Evolutionary conservation across 2,888 invertebrate species (phyloP).

Genomic region (Latrodectus elegans): DNA sequence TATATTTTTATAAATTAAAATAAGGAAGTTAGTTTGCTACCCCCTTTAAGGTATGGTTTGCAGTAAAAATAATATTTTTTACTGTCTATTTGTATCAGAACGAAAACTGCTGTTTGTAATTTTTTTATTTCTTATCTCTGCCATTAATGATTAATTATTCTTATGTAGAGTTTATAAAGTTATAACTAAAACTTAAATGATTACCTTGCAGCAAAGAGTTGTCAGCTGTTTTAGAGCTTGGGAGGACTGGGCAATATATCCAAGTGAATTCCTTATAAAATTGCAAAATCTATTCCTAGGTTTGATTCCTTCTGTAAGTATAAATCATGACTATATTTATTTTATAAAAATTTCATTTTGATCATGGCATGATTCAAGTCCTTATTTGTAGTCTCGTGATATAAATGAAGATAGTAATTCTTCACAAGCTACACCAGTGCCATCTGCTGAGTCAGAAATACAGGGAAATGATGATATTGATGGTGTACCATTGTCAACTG

Average conservation of each 20-base stretch:
- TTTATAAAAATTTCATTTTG: background rate
- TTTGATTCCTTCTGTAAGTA: slow-evolving; percentile 74
- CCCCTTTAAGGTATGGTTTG: too few relatives aligned
- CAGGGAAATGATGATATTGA: slow-evolving; percentile 72
- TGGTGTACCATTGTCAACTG: slow-evolving; percentile 78
- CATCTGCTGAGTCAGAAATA: slow-evolving; percentile 30
- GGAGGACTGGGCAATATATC: slow-evolving; percentile 98
- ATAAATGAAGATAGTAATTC: slow-evolving; percentile 56
- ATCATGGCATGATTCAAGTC: background rate
- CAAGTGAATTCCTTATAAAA: slow-evolving; percentile 90
- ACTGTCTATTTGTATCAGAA: too few relatives aligned
- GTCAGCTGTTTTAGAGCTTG: slow-evolving; percentile 93
- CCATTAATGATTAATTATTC: background rate
- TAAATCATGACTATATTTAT: background rate
- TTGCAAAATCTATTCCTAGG: slow-evolving; percentile 94
- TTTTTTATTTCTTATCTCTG: background rate
- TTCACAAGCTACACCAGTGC: slow-evolving; percentile 36
- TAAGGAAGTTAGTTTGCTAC: too few relatives aligned
- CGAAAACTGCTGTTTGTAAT: background rate
- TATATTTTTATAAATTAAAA: too few relatives aligned
- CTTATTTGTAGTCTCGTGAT: slow-evolving; percentile 32
- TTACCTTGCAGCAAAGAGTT: slow-evolving; percentile 80
- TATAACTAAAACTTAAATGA: slow-evolving; percentile 9
- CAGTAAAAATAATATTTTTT: too few relatives aligned
- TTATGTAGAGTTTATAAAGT: slow-evolving; percentile 1